Evolutionary conservation across 2,113 vertebrate species (phyloP), one percentile per base, ranked within the genome.

Genomic region (Ochotona princeps): DNA sequence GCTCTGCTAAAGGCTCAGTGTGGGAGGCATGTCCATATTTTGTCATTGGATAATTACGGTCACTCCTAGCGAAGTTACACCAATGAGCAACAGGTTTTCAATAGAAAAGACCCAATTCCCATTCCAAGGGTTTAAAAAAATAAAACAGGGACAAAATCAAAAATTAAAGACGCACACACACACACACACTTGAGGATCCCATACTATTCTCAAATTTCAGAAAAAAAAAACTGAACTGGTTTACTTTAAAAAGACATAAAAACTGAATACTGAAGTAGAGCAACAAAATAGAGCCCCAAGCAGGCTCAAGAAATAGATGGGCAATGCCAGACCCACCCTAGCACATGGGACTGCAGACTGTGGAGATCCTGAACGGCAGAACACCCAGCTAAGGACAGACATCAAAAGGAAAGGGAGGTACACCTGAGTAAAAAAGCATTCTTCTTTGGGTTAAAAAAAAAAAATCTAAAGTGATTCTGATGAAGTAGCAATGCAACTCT

Each of bases 31-130:
- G 93, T 87, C 91, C 93, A 67, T 65, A 94, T 63, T 21, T 60
- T 83, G 76, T 94, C 79, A 95, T 78, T 25, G 23, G 17, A 66
- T 20, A 92, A 82, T 86, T 54, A 54, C 1, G n/a, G 60, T 75
- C 80, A 61, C 66, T 23, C 49, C 65, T 95, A 38, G 89, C 65
- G 78, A 13, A 20, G 65, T 95, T 73, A 85, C 0, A 2, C 26
- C 69, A 91, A 83, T 20, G 57, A 44, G 89, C 96, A 97, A 95
- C 96, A 97, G 91, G 96, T 92, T 96, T 92, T 87, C 49, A 66
- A 85, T 8, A 91, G 51, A 14, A 94, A 87, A 73, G 32, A 61
- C 21, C 74, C 60, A 74, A 61, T 18, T 63, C 44, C 51, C 10
- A 25, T 75, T 23, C 57, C 26, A 85, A 69, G 81, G n/a, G 25